A percentile compares a stretch with the other conserved stretches of the same genome.
Conservation (phyloP, 2,888 invertebrate species). For the Epirrita christyi region DNA sequence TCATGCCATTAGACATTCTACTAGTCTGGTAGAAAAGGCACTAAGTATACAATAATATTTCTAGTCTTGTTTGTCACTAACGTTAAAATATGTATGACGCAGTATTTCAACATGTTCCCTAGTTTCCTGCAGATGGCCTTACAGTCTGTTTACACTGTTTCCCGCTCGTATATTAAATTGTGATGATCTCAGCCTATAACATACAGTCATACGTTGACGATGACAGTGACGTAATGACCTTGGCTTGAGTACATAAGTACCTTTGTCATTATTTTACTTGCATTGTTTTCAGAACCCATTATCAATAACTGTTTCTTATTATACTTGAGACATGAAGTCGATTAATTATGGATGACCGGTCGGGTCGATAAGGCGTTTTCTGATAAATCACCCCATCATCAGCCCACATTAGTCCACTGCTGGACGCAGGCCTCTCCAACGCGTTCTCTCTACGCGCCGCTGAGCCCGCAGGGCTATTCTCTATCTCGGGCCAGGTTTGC, state of each 20-base stretch:
- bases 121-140: constrained; percentile 36
- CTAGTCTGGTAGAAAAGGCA: no score
- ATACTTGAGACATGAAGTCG: background rate
- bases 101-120: constrained; percentile 21
- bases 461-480: no score
- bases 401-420: no score
- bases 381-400: no score
- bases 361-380: no score
- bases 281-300: constrained; percentile 11
- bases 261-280: constrained; percentile 2
- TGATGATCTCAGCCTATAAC: constrained; percentile 69
- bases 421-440: no score
- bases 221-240: constrained; percentile 74
- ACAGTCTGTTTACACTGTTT: constrained; percentile 43
- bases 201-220: constrained; percentile 56
- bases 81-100: constrained; percentile 23
- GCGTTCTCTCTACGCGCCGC: no score
- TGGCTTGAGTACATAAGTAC: constrained; percentile 34
- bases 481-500: no score
- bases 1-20: no score
- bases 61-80: background rate
- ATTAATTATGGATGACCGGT: background rate
- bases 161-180: constrained; percentile 55
- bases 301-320: constrained; percentile 1
- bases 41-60: no score